Evolutionary conservation across 2,113 vertebrate species (phyloP).

Genomic region (Crypturellus undulatus): DNA sequence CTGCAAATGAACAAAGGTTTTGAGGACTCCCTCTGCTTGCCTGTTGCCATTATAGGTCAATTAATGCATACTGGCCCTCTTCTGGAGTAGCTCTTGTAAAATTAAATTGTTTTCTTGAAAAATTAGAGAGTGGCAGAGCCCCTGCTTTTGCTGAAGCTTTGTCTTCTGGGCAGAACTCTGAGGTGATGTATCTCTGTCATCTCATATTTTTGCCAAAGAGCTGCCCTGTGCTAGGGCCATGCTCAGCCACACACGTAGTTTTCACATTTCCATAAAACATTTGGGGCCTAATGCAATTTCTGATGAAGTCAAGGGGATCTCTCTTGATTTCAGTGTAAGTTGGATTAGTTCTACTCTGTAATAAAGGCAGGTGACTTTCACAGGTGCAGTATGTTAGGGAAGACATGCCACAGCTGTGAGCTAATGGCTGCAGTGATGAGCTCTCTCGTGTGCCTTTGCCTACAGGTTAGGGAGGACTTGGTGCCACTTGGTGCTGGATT

Average conservation of each 20-base stretch:
- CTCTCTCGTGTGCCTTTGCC: not conserved
- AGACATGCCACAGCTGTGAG: not conserved
- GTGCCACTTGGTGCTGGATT: not conserved
- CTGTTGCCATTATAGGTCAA: not conserved
- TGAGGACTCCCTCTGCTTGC: not conserved
- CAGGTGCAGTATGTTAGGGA: accelerated
- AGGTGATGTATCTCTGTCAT: not conserved
- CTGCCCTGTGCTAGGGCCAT: not conserved
- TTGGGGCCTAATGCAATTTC: not conserved
- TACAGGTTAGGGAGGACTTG: accelerated
- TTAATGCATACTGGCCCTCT: not conserved
- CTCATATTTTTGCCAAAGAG: not conserved
- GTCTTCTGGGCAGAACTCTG: not conserved
- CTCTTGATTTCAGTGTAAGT: not conserved
- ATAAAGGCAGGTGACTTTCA: not conserved
- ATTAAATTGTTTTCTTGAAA: not conserved
- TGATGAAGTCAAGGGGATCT: not conserved
- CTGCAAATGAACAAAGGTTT: accelerated
- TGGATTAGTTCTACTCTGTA: not conserved
- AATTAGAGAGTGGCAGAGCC: not conserved
- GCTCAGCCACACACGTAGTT: not conserved
- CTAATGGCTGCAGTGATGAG: accelerated
- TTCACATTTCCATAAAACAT: not conserved
- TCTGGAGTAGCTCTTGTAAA: not conserved
- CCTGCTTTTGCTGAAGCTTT: not conserved